Conservation (phyloP, 2,888 invertebrate species). For the Melieria picta region DNA sequence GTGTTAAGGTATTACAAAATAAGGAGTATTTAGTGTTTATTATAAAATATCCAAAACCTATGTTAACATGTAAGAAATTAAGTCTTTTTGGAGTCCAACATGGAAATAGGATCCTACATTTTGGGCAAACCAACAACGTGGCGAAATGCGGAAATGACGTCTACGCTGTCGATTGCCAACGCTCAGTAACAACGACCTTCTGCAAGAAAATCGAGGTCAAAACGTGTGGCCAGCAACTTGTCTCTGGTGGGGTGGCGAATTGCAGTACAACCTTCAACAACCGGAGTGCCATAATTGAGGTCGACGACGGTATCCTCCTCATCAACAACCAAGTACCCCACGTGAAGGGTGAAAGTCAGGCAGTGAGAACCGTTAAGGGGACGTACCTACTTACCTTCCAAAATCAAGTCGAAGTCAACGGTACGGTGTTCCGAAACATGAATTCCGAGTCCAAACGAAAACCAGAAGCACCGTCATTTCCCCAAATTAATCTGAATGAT, state of each 20-base stretch:
- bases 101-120: no score
- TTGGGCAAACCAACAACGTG: no score
- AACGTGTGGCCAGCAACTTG: constrained; percentile 12
- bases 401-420: no score
- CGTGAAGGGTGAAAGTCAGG: no score
- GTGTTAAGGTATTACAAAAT: constrained; percentile 30
- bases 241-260: not conserved
- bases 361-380: no score
- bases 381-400: no score
- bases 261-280: constrained; percentile 5
- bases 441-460: no score
- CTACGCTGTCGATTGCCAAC: no score
- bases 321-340: not conserved
- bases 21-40: constrained; percentile 22
- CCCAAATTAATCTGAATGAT: no score
- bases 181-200: not conserved
- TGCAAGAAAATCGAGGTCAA: constrained; percentile 7
- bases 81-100: not conserved
- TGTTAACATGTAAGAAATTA: constrained; percentile 21
- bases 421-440: no score
- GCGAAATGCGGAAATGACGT: no score
- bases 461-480: no score
- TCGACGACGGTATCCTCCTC: constrained; percentile 2
- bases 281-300: not conserved
- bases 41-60: constrained; percentile 29